Conservation (phyloP, 1,140 invertebrate species). For the Pogonognathellus flavescens region DNA sequence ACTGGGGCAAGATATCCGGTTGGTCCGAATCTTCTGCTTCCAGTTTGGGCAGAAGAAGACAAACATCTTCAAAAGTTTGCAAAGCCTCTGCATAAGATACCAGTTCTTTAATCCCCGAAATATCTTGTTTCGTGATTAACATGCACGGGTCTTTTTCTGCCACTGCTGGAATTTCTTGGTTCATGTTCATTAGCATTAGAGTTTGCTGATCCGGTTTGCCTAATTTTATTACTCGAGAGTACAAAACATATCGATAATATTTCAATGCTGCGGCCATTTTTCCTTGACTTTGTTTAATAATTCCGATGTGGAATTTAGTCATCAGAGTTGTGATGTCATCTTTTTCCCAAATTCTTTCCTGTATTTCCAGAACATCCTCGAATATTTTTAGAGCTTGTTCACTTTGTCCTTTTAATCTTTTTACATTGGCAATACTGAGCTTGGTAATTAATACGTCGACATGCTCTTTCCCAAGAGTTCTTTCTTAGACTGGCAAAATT, state of each 20-base stretch:
- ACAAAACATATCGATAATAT: background rate
- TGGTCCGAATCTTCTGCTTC: background rate
- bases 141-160: conserved; percentile 65
- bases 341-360: background rate
- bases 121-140: conserved; percentile 52
- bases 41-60: background rate
- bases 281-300: background rate
- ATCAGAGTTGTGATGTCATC: background rate
- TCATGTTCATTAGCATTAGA: conserved; percentile 59
- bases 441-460: conserved; percentile 63
- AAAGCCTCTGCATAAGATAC: conserved; percentile 18
- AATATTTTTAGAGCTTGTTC: background rate
- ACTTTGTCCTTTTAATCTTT: background rate
- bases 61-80: background rate
- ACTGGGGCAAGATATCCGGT: too few species aligned
- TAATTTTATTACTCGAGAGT: background rate
- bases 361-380: background rate
- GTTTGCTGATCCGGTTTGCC: background rate
- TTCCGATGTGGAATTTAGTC: conserved; percentile 5
- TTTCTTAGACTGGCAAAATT: conserved; percentile 63
- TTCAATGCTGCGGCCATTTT: background rate
- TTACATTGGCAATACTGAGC: background rate
- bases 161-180: conserved; percentile 63
- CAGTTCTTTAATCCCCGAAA: background rate
- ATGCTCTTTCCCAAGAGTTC: conserved; percentile 65